Evolutionary conservation across 2,113 vertebrate species (phyloP).

Genomic region (Vulpes vulpes): DNA sequence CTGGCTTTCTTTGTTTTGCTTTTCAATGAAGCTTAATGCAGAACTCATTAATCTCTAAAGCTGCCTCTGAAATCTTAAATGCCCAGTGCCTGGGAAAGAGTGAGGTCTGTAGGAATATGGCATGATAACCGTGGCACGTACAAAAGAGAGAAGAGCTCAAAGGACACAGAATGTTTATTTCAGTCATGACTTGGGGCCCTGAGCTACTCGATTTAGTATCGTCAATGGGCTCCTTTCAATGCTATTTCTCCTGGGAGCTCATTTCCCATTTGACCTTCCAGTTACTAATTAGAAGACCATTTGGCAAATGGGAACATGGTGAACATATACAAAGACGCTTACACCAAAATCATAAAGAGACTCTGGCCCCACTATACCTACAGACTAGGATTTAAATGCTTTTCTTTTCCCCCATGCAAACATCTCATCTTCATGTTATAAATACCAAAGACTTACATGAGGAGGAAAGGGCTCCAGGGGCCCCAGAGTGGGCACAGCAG

Average conservation of each 20-base stretch:
- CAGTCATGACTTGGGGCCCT: fast-evolving
- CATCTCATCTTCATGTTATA: background rate
- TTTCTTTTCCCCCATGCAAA: fast-evolving
- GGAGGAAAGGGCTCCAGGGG: background rate
- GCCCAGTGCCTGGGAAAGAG: slow-evolving; percentile 67
- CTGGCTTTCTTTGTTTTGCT: background rate
- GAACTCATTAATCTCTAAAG: background rate
- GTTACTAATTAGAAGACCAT: background rate
- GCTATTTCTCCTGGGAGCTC: background rate
- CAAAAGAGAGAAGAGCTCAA: background rate
- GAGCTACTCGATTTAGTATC: background rate
- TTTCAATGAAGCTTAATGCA: background rate
- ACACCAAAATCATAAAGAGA: background rate
- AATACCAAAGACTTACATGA: background rate
- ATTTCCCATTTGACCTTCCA: background rate
- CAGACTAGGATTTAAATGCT: background rate
- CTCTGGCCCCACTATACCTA: background rate
- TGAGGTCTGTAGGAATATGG: fast-evolving
- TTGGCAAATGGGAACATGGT: background rate
- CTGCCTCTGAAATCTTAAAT: background rate
- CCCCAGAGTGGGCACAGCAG: background rate
- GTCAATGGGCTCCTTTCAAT: background rate
- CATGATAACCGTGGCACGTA: fast-evolving
- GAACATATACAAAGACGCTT: background rate
- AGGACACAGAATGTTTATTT: background rate